Base-by-base conservation (phyloP, 2,888 invertebrate species). In the Ceriagrion tenellum region DNA sequence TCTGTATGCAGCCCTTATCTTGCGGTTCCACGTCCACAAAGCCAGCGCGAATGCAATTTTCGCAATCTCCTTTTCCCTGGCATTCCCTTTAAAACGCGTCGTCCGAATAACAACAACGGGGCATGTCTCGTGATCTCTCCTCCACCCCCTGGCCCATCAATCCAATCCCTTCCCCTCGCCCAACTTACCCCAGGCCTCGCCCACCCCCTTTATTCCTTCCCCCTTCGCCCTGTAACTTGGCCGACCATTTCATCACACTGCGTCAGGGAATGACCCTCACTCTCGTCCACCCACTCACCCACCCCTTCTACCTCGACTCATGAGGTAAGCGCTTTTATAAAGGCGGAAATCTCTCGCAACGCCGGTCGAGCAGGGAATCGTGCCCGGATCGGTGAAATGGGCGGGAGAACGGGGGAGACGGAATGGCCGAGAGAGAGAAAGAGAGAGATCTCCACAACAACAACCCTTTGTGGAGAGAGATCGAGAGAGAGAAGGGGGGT, bases 311-410 rank as follows among this genome's bases (percentile, higher is more conserved):
- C 59, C 47, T 47, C 47, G 69, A 69, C 55, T 93, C 69, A 69
- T 93, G 93, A 93, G 93, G 93, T 93, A 93, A 93, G 93, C 93
- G 47, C 69, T 93, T 93, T 93, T 69, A 69, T 69, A 74, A 93
- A 69, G 40, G 69, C 93, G 93, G 69, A 69, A 93, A 93, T 93
- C 93, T 93, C 59, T 63, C n/a, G 91, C 40, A 59, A 35, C 40
- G 63, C 35, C 16, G 91, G 35, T 20, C 35, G 91, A 55, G 55
- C 55, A 47, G 20, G 91, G 40, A 47, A 63, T 93, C 93, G 93
- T 93, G 93, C 74, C 47, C 26, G 40, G 69, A 63, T 69, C 63
- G 93, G 40, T 40, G 47, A 23, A 74, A 69, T 47, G 47, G 93
- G 47, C 89, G 89, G 93, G 35, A 10, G 16, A 1, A 20, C 16